These are phyloP conservation scores for Drosophila histrio DNA, from an alignment of 2,888 invertebrate genomes.

Conservation along the genomic window DNA sequence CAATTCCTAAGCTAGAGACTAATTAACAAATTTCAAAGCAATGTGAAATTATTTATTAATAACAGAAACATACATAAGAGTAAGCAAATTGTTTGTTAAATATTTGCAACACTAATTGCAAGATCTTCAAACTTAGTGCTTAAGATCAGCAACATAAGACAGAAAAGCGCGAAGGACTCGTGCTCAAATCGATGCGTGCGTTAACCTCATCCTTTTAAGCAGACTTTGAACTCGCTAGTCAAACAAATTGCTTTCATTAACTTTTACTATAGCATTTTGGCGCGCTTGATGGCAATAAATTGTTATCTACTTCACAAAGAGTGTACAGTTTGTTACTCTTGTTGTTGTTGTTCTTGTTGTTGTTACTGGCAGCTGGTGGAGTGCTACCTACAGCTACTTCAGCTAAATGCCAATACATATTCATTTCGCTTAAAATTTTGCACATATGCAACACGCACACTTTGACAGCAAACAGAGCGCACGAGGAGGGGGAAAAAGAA, in stretches of 20 bases:
- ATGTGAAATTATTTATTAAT: no score
- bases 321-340: slow-evolving; percentile 20
- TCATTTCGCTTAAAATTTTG: slow-evolving; percentile 74
- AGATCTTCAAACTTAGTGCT: neutral
- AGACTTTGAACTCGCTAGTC: slow-evolving; percentile 31
- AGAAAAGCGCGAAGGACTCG: no score
- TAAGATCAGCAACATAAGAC: neutral
- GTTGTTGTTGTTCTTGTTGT: slow-evolving; percentile 29
- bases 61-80: no score
- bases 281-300: slow-evolving; percentile 71
- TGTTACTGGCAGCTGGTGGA: slow-evolving; percentile 39
- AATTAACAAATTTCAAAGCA: no score
- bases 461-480: slow-evolving; percentile 23
- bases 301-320: slow-evolving; percentile 67
- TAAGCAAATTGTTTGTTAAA: no score
- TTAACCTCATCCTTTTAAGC: slow-evolving; percentile 10
- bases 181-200: slow-evolving; percentile 5
- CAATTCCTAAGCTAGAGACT: no score
- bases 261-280: slow-evolving; percentile 78
- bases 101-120: neutral
- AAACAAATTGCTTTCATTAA: slow-evolving; percentile 79
- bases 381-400: slow-evolving; percentile 68
- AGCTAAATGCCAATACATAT: slow-evolving; percentile 77
- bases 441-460: slow-evolving; percentile 72
- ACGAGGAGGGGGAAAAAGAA: neutral